phyloP scores from a whole-genome alignment of 2,113 vertebrate genomes.

The Eonycteris spelaea region DNA sequence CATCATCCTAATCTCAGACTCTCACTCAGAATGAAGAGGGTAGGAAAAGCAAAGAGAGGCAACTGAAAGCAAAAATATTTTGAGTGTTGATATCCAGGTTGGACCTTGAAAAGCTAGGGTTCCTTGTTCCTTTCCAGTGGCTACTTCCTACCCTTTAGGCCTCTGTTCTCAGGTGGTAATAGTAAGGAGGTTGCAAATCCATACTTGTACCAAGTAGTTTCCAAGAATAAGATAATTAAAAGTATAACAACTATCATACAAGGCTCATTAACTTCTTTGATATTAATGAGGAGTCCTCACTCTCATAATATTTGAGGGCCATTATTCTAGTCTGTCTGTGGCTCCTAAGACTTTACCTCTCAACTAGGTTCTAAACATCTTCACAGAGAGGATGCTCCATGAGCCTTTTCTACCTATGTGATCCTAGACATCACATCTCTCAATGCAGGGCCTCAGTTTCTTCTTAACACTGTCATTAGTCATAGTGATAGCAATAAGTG shows the following conservation, averaged over 20 bases:
- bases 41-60: not conserved
- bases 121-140: not conserved
- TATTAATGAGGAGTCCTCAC: slow-evolving; percentile 70
- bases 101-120: not conserved
- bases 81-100: not conserved
- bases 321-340: not conserved
- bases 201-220: slow-evolving; percentile 28
- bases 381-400: not conserved
- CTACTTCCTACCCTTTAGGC: not conserved
- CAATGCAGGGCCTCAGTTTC: not conserved
- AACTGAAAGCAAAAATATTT: not conserved
- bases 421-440: not conserved
- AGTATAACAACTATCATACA: slow-evolving; percentile 50
- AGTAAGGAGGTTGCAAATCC: slow-evolving; percentile 15
- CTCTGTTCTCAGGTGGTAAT: not conserved
- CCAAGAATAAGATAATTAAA: slow-evolving; percentile 62
- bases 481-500: not conserved
- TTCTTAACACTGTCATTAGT: not conserved
- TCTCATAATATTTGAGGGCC: slow-evolving; percentile 41
- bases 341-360: not conserved
- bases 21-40: not conserved
- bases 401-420: not conserved
- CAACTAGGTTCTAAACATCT: not conserved
- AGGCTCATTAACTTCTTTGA: slow-evolving; percentile 66
- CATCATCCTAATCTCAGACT: not conserved